Base-by-base conservation (phyloP, 1,140 invertebrate species). In the Triops cancriformis region DNA sequence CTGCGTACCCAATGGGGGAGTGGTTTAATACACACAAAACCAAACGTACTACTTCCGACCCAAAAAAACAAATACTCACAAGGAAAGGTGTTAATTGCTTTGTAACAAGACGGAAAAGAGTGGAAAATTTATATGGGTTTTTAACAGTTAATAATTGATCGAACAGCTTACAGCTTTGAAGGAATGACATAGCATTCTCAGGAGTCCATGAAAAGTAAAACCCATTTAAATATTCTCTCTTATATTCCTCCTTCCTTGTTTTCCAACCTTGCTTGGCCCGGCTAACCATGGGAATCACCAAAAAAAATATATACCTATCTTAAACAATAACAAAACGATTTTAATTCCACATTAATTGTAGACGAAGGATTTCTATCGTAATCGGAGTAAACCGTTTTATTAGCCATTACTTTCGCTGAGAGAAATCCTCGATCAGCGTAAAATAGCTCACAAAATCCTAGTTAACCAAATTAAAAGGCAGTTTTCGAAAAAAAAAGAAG, bases 201-300 rank as follows among this genome's bases (percentile, higher is more conserved):
- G 31, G 31, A 2, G 31, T 37, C 31, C 31, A 7, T 37, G 31
- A 64, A 64, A 6, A n/a, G 14, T 64, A 64, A n/a, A 64, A 64
- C 51, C 51, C 51, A 64, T 64, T 64, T 64, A 5, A 64, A 64
- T 64, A 64, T 64, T 64, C 51, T 64, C 14, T 64, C 31, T 37
- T 37, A 6, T 14, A 64, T 6, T 64, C 23, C 1, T 64, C 51
- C n/a, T 23, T 64, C 23, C 51, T 23, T 64, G 14, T 18, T 64
- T 64, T 64, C n/a, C 51, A 64, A 64, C 51, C 51, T 64, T 64
- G 51, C 51, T 64, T 64, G 51, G 51, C 51, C 51, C 51, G 51
- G 51, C 51, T 64, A 64, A 64, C 51, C 51, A 64, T 64, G 51
- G 51, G 51, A 23, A 64, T 64, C 51, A 64, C 51, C 51, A 64